Conservation (phyloP, 2,888 invertebrate genomes). For the Phymatocera aterrima region DNA sequence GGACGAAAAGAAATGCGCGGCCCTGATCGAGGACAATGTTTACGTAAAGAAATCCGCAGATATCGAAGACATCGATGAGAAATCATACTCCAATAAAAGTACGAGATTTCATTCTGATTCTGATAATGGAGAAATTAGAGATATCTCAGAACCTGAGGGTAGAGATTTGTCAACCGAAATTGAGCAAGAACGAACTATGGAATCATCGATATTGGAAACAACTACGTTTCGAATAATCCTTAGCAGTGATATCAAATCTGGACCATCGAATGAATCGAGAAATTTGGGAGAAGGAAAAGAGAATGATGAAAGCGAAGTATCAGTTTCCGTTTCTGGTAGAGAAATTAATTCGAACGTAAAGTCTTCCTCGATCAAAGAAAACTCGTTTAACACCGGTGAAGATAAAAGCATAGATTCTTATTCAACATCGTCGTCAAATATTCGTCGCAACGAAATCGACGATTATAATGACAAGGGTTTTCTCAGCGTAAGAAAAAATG, state of each 20-base stretch:
- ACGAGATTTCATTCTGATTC: not conserved
- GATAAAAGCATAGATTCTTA: too few relatives aligned
- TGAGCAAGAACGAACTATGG: slow-evolving; percentile 63
- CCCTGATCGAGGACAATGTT: slow-evolving; percentile 65
- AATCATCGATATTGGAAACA: slow-evolving; percentile 61
- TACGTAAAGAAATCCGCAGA: slow-evolving; percentile 45
- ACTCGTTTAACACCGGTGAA: slow-evolving; percentile 56
- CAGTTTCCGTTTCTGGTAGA: slow-evolving; percentile 56
- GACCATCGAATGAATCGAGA: not conserved
- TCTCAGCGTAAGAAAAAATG: slow-evolving; percentile 85
- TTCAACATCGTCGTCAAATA: not conserved
- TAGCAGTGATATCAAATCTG: slow-evolving; percentile 38
- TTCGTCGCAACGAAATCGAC: slow-evolving; percentile 60
- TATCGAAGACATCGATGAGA: not conserved
- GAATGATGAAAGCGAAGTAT: slow-evolving; percentile 42
- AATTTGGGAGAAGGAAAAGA: not conserved
- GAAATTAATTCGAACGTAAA: slow-evolving; percentile 61
- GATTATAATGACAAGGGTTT: slow-evolving; percentile 77
- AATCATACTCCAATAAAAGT: not conserved
- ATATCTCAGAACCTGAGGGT: not conserved
- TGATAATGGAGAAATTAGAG: not conserved
- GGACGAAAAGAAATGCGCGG: slow-evolving; percentile 85
- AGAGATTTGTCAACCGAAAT: not conserved
- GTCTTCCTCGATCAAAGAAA: slow-evolving; percentile 45
- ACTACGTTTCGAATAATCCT: slow-evolving; percentile 60